Evolutionary conservation across 2,113 vertebrate genomes (phyloP), one percentile per base, ranked within the genome.

Genomic region (Psittacus erithacus): DNA sequence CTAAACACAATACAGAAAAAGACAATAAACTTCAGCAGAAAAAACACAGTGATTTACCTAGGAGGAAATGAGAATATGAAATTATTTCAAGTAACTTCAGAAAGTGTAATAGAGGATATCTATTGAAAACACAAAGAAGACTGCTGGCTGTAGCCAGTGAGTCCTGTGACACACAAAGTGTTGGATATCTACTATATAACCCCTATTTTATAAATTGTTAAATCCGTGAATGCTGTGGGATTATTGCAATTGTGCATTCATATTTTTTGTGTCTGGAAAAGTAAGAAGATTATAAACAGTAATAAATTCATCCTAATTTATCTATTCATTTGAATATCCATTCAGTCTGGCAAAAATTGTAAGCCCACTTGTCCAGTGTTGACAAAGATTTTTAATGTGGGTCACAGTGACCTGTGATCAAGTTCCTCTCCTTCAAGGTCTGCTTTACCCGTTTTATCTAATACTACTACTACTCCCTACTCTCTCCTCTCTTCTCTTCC

Each of bases 51-150:
- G 62, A 91, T 94, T 95, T 96, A 94, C 90, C 93, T 91, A 79
- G 80, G 67, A 95, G 95, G 90, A 95, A 92, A 88, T 75, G 69
- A 95, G 74, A 93, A 91, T 92, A 93, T 95, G 86, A 95, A 96
- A 96, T 96, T 93, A 73, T 93, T 93, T 93, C 86, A 96, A 90
- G 90, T 91, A 95, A 86, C 86, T 92, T 94, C 86, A 89, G 92
- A 77, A 96, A 90, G 41, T 93, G 39, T 77, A 88, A 90, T 76
- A 91, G 88, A 93, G 82, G 77, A 93, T 84, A 82, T 74, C 81
- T 87, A n/a, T 76, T 91, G 63, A 84, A 96, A 95, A 78, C 33
- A 31, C 18, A 43, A 63, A 68, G 53, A 86, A 92, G 85, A 47
- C 75, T 78, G 55, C 55, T 96, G 64, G 91, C 83, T 95, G 33